These are phyloP conservation scores for Apteryx owenii DNA, from an alignment of 2,113 vertebrate genomes.

Conservation along the genomic window DNA sequence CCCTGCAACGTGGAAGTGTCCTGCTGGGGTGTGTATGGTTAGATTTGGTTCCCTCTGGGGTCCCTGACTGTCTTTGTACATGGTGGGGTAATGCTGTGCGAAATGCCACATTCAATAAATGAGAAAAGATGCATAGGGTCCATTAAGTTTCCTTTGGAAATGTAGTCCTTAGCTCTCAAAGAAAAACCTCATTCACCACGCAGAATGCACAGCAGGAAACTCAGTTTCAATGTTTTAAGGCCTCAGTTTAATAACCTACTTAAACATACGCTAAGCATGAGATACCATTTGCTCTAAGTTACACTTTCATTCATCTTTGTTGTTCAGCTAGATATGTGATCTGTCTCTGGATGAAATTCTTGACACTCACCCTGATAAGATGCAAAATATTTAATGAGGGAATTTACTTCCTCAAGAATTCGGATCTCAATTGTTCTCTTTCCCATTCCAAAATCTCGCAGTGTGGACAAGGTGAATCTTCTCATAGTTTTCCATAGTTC, in stretches of 20 bases:
- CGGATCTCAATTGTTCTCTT: constrained; percentile 66
- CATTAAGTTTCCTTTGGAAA: not conserved
- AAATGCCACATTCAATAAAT: not conserved
- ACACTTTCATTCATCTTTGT: constrained; percentile 24
- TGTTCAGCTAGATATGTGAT: constrained; percentile 1
- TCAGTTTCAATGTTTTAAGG: not conserved
- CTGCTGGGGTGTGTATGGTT: not conserved
- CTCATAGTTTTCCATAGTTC: constrained; percentile 74
- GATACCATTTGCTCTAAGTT: constrained; percentile 9
- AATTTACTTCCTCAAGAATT: constrained; percentile 73
- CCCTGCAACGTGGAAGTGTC: not conserved
- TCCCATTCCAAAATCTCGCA: constrained; percentile 77
- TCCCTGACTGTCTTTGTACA: not conserved
- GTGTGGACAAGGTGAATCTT: constrained; percentile 73
- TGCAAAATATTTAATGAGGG: constrained; percentile 64
- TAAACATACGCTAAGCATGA: not conserved
- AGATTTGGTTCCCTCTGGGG: not conserved
- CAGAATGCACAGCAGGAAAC: not conserved
- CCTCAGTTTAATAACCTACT: not conserved
- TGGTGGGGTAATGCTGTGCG: not conserved
- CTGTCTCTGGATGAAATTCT: not conserved
- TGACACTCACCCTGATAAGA: constrained; percentile 56
- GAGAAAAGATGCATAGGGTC: not conserved
- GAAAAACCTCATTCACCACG: not conserved
- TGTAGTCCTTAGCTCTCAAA: not conserved